Base-by-base conservation (phyloP, 2,113 vertebrate species). In the Mohoua ochrocephala region DNA sequence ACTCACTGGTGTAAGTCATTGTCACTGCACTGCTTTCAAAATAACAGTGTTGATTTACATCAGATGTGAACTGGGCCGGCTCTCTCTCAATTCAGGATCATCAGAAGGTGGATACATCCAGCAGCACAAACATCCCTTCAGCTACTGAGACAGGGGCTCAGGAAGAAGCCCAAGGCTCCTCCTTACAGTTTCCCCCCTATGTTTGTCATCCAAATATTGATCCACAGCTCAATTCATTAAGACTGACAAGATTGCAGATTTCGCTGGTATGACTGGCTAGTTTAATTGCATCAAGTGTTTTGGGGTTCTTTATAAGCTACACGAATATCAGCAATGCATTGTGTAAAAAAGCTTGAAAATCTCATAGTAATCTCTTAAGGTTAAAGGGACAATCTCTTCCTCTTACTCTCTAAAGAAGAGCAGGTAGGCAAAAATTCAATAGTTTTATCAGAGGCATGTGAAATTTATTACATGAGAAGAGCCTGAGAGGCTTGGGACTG, bases 391-490 rank as follows among this genome's bases (percentile, higher is more conserved):
- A 68, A 27, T 22, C 50, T 71, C 44, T 6, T 84, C 17, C 37
- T 87, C 42, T 49, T 68, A n/a, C 41, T 80, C 30, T 67, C 35
- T 64, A n/a, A 92, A 87, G 41, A 79, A 44, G 33, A 69, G 15
- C 23, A 78, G 27, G 63, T 60, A 75, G 60, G 67, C 54, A 91
- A 90, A 96, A 92, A 93, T 81, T 57, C 79, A 95, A 84, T 44
- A 88, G 64, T 91, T 94, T 94, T 89, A 91, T 91, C 76, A 65
- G 41, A 86, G 52, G 18, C 44, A 86, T 87, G 73, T 30, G 41
- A 91, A 95, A 91, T 96, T 96, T 94, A 95, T 91, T 93, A 78
- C 56, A 85, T n/a, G 37, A 91, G 84, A 95, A 84, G 37, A 64
- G 31, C 31, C 45, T 61, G 76, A 94, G 93, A 93, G 93, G 53